Conservation (phyloP, 1,140 invertebrate species). For the Dreissena rostriformis region DNA sequence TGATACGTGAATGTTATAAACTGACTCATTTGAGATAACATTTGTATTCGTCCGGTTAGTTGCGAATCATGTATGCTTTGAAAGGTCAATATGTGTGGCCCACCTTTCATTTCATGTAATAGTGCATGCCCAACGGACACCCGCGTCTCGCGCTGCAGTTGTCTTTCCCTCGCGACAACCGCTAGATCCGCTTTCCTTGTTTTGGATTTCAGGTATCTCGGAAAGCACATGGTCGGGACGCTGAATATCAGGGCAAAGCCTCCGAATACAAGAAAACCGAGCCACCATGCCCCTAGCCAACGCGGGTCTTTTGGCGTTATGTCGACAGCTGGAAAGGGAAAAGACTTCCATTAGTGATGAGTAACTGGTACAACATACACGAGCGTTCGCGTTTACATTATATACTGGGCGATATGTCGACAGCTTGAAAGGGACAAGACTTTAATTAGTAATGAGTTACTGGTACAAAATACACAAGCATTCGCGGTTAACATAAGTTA, state of each 20-base stretch:
- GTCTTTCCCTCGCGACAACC: neutral
- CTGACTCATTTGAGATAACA: too few species aligned
- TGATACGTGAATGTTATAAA: too few species aligned
- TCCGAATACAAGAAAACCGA: slow-evolving; percentile 93
- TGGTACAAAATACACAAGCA: too few species aligned
- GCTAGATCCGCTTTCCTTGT: slow-evolving; percentile 82
- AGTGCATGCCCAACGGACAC: neutral
- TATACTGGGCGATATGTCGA: slow-evolving; percentile 60
- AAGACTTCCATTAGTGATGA: too few species aligned
- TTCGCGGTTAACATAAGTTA: too few species aligned
- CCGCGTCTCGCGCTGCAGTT: neutral
- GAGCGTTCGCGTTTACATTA: slow-evolving; percentile 27
- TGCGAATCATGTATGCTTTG: too few species aligned
- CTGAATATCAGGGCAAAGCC: slow-evolving; percentile 89
- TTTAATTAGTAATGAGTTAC: too few species aligned
- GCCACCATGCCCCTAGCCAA: slow-evolving; percentile 98
- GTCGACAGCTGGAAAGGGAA: slow-evolving; percentile 52
- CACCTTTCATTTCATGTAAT: slow-evolving; percentile 18
- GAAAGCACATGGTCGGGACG: slow-evolving; percentile 94
- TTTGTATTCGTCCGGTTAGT: too few species aligned
- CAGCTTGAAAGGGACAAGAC: slow-evolving; percentile 60
- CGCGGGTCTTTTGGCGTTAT: slow-evolving; percentile 65
- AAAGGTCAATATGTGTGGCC: neutral
- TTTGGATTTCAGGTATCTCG: slow-evolving; percentile 76
- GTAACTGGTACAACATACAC: too few species aligned